Evolutionary conservation across 1,140 invertebrate genomes (phyloP).

Genomic region (Drosophila quadrilineata): DNA sequence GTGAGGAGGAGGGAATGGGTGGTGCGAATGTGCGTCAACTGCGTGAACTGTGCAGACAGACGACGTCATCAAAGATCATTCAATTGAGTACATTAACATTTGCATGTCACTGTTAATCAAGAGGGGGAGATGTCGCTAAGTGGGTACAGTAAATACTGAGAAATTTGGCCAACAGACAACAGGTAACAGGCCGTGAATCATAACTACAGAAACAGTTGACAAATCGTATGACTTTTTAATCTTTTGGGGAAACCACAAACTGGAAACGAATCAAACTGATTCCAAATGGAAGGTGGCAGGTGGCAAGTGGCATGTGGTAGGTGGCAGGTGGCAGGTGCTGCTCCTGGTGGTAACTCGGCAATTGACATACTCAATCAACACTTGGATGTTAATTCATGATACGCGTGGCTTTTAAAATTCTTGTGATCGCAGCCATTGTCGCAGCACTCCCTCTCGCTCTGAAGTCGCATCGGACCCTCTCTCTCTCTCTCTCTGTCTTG

Average conservation of each 20-base stretch:
- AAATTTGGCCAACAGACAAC: slow-evolving; percentile 4
- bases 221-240: not conserved
- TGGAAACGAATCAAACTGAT: not conserved
- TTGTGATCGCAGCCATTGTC: slow-evolving; percentile 24
- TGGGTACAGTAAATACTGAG: slow-evolving; percentile 1
- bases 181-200: slow-evolving; percentile 45
- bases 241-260: slow-evolving; percentile 12
- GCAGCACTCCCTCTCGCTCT: not conserved
- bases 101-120: slow-evolving; percentile 60
- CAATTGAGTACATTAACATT: slow-evolving; percentile 35
- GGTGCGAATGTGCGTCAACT: slow-evolving; percentile 1
- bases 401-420: slow-evolving; percentile 69
- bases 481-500: slow-evolving; percentile 5
- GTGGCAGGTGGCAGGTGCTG: too few species aligned
- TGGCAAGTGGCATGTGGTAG: too few species aligned
- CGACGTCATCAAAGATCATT: not conserved
- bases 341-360: not conserved
- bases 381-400: slow-evolving; percentile 61
- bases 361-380: slow-evolving; percentile 61
- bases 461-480: too few species aligned
- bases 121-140: slow-evolving; percentile 39
- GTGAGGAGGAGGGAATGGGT: too few species aligned
- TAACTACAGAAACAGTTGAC: not conserved
- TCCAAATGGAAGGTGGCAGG: not conserved
- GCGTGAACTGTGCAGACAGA: too few species aligned